Evolutionary conservation across 1,140 invertebrate species (phyloP).

Genomic region (Leptinotarsa texana): DNA sequence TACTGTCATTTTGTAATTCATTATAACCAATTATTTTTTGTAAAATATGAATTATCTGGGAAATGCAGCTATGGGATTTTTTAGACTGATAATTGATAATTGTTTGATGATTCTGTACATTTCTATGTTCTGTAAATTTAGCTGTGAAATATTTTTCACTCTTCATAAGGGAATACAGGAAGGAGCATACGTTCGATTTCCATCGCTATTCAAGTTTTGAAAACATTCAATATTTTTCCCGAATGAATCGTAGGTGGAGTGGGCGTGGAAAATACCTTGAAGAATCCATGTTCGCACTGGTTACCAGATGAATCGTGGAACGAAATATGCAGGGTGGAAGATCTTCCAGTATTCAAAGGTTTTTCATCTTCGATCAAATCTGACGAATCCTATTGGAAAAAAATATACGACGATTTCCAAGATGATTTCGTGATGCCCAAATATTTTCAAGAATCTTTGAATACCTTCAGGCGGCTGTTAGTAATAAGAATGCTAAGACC

Average conservation of each 20-base stretch:
- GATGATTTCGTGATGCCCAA: constrained; percentile 64
- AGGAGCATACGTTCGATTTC: too few species aligned
- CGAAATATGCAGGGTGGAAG: constrained; percentile 76
- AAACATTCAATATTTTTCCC: too few species aligned
- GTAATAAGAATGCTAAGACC: constrained; percentile 79
- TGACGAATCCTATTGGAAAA: constrained; percentile 68
- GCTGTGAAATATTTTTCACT: too few species aligned
- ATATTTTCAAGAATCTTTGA: constrained; percentile 69
- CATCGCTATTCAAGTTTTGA: too few species aligned
- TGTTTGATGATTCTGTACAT: too few species aligned
- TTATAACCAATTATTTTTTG: too few species aligned
- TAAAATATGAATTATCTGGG: too few species aligned
- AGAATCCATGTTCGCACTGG: constrained; percentile 79
- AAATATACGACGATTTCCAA: constrained; percentile 70
- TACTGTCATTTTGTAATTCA: too few species aligned
- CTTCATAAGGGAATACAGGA: too few species aligned
- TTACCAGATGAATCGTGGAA: constrained; percentile 81
- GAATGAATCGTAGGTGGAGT: constrained; percentile 62
- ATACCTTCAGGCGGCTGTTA: constrained; percentile 78
- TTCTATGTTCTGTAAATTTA: too few species aligned
- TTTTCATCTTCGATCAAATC: background rate
- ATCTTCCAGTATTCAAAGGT: constrained; percentile 64
- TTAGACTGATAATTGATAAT: too few species aligned
- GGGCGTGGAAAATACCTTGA: constrained; percentile 68
- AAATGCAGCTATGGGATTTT: too few species aligned